phyloP scores from a whole-genome alignment of 2,113 vertebrate genomes.

The Microcebus griseorufus region DNA sequence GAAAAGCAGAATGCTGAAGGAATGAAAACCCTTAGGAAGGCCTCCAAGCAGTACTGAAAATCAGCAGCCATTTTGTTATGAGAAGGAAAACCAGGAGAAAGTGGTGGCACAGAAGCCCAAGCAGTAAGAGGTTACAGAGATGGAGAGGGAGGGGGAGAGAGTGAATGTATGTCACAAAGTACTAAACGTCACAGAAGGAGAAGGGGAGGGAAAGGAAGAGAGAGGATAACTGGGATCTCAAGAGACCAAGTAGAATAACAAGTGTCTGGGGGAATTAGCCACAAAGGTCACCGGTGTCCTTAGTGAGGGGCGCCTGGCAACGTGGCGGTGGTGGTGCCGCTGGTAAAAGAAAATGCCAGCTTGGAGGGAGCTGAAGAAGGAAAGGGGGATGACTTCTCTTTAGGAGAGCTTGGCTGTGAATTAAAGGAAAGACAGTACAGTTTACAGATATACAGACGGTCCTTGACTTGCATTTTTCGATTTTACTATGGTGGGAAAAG shows the following conservation, averaged over 20 bases:
- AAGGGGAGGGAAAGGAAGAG: no score
- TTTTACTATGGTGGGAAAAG: neutral
- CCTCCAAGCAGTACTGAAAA: no score
- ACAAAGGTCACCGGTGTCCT: neutral
- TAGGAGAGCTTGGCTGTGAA: neutral
- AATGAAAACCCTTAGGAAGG: neutral
- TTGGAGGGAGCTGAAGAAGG: neutral
- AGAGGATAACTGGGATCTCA: neutral
- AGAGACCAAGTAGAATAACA: neutral
- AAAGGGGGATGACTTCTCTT: neutral
- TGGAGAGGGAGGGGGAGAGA: no score
- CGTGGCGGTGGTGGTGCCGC: neutral
- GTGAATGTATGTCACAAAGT: neutral
- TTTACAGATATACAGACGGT: neutral
- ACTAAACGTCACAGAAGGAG: neutral
- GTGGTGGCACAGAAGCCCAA: neutral
- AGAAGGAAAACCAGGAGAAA: neutral
- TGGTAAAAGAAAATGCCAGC: neutral
- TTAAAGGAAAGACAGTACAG: neutral
- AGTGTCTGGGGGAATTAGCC: neutral
- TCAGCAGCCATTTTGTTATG: neutral
- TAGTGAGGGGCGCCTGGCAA: neutral
- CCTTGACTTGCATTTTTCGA: neutral
- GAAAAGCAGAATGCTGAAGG: neutral
- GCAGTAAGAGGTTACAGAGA: neutral